Percentiles rank a stretch among this genome's conserved stretches.
Conservation (phyloP, 2,113 vertebrate genomes). For the Syngnathus floridae region DNA sequence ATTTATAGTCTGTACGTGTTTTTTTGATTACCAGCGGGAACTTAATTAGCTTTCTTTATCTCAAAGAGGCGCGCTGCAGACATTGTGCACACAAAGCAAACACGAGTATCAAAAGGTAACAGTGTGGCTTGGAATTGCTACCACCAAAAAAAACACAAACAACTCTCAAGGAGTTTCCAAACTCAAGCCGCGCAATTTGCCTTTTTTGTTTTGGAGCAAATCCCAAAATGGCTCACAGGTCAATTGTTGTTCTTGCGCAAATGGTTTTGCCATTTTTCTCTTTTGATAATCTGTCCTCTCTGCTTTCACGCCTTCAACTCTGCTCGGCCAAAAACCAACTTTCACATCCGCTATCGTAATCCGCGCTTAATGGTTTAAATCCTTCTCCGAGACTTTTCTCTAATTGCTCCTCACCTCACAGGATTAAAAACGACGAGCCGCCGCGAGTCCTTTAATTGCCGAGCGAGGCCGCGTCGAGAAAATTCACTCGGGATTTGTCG, state of each 20-base stretch:
- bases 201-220: too few species aligned
- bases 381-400: slow-evolving; percentile 26
- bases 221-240: too few species aligned
- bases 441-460: slow-evolving; percentile 44
- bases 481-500: slow-evolving; percentile 9
- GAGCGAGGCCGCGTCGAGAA: slow-evolving; percentile 4
- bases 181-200: too few species aligned
- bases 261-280: background rate
- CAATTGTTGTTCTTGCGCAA: too few species aligned
- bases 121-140: background rate
- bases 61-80: slow-evolving; percentile 1
- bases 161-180: background rate
- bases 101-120: background rate
- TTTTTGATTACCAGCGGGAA: background rate
- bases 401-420: slow-evolving; percentile 54
- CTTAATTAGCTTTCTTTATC: background rate
- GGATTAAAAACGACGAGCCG: slow-evolving; percentile 31
- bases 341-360: slow-evolving; percentile 10
- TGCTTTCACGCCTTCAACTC: background rate
- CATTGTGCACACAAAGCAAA: background rate
- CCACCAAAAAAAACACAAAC: background rate
- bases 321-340: slow-evolving; percentile 4
- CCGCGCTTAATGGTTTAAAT: slow-evolving; percentile 45
- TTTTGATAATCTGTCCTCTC: background rate
- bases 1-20: background rate